phyloP scores from a whole-genome alignment of 2,113 vertebrate genomes.

The Periophthalmus modestus region DNA sequence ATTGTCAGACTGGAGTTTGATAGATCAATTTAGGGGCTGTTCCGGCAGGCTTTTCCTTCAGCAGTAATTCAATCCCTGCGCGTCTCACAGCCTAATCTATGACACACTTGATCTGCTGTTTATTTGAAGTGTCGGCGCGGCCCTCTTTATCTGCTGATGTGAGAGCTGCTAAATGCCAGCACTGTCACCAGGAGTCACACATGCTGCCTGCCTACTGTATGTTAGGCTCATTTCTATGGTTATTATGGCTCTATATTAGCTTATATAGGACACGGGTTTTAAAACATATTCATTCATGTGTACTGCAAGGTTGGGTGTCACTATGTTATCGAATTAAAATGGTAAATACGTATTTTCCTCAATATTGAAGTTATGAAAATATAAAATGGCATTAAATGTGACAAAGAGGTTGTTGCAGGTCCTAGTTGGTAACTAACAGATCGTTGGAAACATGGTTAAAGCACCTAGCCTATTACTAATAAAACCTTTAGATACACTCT shows the following conservation, averaged over 20 bases:
- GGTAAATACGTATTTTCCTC: too few species aligned
- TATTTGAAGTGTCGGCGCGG: constrained; percentile 73
- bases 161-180: constrained; percentile 41
- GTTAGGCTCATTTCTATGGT: constrained; percentile 54
- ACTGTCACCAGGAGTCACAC: constrained; percentile 42
- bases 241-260: constrained; percentile 47
- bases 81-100: constrained; percentile 70
- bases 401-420: neutral
- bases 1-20: constrained; percentile 72
- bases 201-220: constrained; percentile 60
- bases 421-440: neutral
- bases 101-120: constrained; percentile 72
- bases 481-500: too few species aligned
- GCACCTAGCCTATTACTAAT: too few species aligned
- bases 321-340: neutral
- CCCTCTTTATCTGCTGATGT: constrained; percentile 62
- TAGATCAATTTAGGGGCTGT: constrained; percentile 75
- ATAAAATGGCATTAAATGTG: neutral
- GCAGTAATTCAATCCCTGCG: constrained; percentile 67
- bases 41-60: constrained; percentile 58
- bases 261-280: constrained; percentile 29
- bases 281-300: constrained; percentile 31
- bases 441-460: too few species aligned
- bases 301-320: constrained; percentile 20
- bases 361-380: neutral